phyloP scores from a whole-genome alignment of 2,113 vertebrate genomes.

The Excalfactoria chinensis region DNA sequence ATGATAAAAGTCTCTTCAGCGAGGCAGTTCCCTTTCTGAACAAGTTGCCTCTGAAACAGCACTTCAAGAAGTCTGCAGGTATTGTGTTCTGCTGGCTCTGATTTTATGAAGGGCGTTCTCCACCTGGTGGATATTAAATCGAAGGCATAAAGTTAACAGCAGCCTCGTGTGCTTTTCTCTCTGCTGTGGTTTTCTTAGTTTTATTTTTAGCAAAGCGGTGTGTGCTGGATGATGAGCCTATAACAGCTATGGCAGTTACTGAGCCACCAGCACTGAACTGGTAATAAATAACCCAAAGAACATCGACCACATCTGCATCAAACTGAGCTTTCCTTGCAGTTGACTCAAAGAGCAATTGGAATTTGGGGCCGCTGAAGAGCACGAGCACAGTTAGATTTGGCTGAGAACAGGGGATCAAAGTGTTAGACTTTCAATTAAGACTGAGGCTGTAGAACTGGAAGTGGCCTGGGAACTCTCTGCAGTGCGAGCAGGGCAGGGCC shows the following conservation, averaged over 20 bases:
- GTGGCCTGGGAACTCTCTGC: not conserved
- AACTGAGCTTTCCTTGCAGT: not conserved
- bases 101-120: not conserved
- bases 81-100: not conserved
- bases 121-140: not conserved
- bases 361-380: not conserved
- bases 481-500: not conserved
- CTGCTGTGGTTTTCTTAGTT: conserved; percentile 2
- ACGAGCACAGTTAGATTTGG: not conserved
- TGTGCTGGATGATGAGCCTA: conserved; percentile 32
- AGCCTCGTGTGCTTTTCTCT: conserved; percentile 8
- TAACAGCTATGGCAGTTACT: conserved; percentile 33
- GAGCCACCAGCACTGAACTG: not conserved
- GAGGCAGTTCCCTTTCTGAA: not conserved
- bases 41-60: not conserved
- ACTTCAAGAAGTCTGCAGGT: not conserved
- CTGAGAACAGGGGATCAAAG: not conserved
- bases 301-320: not conserved
- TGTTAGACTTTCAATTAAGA: not conserved
- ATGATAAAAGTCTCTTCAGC: not conserved
- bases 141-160: not conserved
- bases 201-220: conserved; percentile 45
- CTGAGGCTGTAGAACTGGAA: not conserved
- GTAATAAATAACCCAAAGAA: conserved; percentile 30
- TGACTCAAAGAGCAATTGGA: not conserved